phyloP scores from a whole-genome alignment of 37 sponge, comb jelly and placozoan genomes.

The Eunapius fragilis region DNA sequence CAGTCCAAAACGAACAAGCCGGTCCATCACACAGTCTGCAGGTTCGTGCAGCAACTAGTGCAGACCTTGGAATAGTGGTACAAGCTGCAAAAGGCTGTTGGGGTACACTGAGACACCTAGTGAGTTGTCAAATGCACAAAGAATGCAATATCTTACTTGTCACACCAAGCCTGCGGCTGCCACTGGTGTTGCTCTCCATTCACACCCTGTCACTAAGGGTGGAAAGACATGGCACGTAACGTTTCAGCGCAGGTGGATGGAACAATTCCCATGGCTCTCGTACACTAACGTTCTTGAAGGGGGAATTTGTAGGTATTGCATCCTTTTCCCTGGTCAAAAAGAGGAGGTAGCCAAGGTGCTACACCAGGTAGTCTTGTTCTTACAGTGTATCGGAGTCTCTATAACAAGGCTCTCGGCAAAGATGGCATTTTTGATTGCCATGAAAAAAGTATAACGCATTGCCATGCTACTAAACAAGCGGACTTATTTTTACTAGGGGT shows the following conservation, averaged over 20 bases:
- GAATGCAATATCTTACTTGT: slow-evolving; percentile 3
- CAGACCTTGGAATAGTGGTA: too few species aligned
- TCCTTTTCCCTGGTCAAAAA: slow-evolving; percentile 8
- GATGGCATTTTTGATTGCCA: slow-evolving; percentile 26
- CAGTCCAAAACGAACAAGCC: too few species aligned
- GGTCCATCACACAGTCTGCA: too few species aligned
- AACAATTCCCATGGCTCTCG: slow-evolving; percentile 29
- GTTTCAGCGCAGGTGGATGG: neutral
- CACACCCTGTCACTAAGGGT: slow-evolving; percentile 19
- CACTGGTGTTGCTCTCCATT: too few species aligned
- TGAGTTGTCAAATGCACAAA: slow-evolving; percentile 1
- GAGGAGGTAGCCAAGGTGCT: slow-evolving; percentile 15
- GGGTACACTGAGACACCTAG: too few species aligned
- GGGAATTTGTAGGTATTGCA: slow-evolving; percentile 5
- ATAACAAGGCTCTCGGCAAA: slow-evolving; percentile 34
- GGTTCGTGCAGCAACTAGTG: too few species aligned
- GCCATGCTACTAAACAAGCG: slow-evolving; percentile 9
- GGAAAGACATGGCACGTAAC: neutral
- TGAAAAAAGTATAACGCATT: slow-evolving; percentile 1
- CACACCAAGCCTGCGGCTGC: slow-evolving; percentile 24
- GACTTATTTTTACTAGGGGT: neutral
- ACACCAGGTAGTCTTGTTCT: slow-evolving; percentile 10
- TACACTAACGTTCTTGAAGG: neutral
- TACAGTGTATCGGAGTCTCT: neutral
- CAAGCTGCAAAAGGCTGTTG: too few species aligned